Base-by-base conservation (phyloP, 1,140 invertebrate species). In the Phocides pigmalion region DNA sequence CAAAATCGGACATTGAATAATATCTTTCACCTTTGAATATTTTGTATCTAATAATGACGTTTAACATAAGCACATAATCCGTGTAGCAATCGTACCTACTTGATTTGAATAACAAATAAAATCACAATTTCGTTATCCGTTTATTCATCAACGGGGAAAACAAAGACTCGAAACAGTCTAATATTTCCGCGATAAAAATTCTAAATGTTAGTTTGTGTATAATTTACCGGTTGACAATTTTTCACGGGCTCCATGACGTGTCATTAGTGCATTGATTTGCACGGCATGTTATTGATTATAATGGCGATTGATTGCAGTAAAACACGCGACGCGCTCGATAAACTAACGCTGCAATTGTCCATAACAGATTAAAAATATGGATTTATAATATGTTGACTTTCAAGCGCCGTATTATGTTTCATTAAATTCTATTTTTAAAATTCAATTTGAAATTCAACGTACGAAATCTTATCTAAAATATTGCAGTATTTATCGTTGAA, bases 221-320 rank as follows among this genome's bases (percentile, higher is more conserved):
- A 58, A 58, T 58, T 28, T 19, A 32, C 15, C 25, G 16, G 35
- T 58, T 44, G 41, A 41, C 56, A 61, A 67, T 64, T 62, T 67
- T 67, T 71, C 62, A 56, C 62, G 32, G 42, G 35, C 37, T 56
- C 47, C 62, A 68, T 62, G 62, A 54, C 62, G 39, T 62, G 74
- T 74, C 78, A 79, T 79, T 71, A 79, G 66, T 68, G 74, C 81
- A 87, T 86, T 82, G 84, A 89, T 89, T 84, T 76, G 68, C 70
- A 78, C 62, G 70, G 65, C 46, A 56, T 70, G 72, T 81, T 86
- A 89, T 89, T 89, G 86, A 89, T 89, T 86, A 70, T 81, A 61
- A 74, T 25, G 32, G 71, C 80, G 74, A 87, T 87, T 81, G 81
- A 87, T 85, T 72, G 74, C 68, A 44, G 46, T 28, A 42, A 9